These are phyloP conservation scores for Callithrix jacchus DNA, from an alignment of 2,113 vertebrate genomes.

Conservation along the genomic window DNA sequence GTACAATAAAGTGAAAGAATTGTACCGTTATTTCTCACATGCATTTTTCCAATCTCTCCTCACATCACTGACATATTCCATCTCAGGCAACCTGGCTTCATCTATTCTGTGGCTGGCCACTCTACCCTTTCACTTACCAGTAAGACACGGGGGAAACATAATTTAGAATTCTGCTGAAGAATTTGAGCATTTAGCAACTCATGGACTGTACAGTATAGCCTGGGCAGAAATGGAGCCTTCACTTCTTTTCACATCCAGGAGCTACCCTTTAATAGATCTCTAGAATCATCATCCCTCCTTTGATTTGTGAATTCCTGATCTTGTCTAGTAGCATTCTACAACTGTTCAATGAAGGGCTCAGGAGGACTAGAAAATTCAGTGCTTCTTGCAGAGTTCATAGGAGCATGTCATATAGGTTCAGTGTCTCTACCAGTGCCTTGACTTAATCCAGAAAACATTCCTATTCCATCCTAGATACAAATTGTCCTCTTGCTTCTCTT, in stretches of 20 bases:
- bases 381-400: background rate
- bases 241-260: slow-evolving; percentile 50
- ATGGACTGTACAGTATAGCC: background rate
- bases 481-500: background rate
- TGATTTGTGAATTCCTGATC: background rate
- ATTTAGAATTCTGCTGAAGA: slow-evolving; percentile 54
- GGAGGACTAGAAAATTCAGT: background rate
- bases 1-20: background rate
- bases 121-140: slow-evolving; percentile 56
- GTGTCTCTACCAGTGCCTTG: background rate
- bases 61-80: background rate
- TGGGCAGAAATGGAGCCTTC: background rate
- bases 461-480: background rate
- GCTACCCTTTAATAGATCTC: background rate
- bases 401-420: background rate
- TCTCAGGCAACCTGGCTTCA: slow-evolving; percentile 23
- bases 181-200: background rate
- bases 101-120: background rate
- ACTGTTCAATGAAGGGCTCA: background rate
- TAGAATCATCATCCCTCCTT: background rate
- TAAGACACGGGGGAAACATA: slow-evolving; percentile 58
- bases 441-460: background rate
- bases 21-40: background rate
- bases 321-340: background rate
- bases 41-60: background rate